Percentiles rank a stretch among this genome's conserved stretches.
Conservation (phyloP, 2,888 invertebrate species). For the Coelopa pilipes region DNA sequence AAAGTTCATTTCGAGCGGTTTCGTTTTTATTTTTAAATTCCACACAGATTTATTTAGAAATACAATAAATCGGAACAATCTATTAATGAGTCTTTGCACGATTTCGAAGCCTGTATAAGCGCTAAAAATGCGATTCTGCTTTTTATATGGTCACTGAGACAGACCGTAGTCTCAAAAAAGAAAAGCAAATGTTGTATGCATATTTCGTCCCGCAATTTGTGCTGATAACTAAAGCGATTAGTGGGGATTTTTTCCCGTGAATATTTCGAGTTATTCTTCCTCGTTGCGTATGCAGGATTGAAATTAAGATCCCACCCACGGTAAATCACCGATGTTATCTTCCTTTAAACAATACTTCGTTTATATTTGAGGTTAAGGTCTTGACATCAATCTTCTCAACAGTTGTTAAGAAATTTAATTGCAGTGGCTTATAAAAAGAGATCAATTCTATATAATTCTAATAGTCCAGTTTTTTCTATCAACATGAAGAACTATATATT, state of each 20-base stretch:
- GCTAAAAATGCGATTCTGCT: neutral
- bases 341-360: neutral
- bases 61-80: neutral
- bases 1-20: slow-evolving; percentile 36
- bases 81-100: slow-evolving; percentile 11
- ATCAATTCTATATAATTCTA: neutral
- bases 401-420: no score
- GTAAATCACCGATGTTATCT: neutral
- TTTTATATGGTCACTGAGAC: slow-evolving; percentile 13
- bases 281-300: neutral
- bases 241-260: no score
- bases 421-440: no score
- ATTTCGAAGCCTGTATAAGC: neutral
- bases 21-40: slow-evolving; percentile 2
- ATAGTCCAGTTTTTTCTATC: neutral
- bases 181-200: neutral
- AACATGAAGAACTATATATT: slow-evolving; percentile 29
- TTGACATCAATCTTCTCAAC: no score
- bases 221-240: slow-evolving; percentile 8
- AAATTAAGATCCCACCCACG: no score
- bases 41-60: neutral
- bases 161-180: neutral
- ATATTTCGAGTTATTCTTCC: no score
- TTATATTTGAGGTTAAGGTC: no score
- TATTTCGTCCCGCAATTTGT: neutral